A percentile compares a stretch with the other conserved stretches of the same genome.
Evolutionary conservation across 2,113 vertebrate genomes (phyloP).

Genomic region (Dromas ardeola): DNA sequence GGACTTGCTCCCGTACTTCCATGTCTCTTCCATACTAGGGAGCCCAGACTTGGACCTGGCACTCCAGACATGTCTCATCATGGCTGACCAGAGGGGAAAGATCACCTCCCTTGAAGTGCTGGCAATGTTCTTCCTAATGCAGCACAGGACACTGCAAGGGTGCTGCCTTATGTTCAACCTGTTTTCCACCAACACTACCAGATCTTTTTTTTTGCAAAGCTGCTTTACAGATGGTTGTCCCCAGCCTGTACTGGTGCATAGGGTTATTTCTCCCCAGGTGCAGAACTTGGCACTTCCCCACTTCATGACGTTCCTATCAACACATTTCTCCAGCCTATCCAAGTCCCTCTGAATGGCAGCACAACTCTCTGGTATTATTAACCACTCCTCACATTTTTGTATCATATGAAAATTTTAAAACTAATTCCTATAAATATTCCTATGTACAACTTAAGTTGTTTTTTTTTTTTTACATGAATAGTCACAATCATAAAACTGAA

Average conservation of each 20-base stretch:
- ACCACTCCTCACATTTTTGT: neutral
- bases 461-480: neutral
- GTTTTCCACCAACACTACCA: neutral
- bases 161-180: neutral
- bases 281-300: neutral
- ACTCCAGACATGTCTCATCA: neutral
- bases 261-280: neutral
- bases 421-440: neutral
- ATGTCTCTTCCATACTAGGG: rapidly evolving
- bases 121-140: neutral
- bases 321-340: neutral
- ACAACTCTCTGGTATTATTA: neutral
- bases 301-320: neutral
- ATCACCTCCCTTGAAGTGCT: neutral
- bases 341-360: neutral
- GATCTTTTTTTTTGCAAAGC: neutral
- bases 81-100: neutral
- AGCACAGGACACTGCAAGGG: neutral
- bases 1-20: neutral
- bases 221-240: neutral
- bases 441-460: neutral
- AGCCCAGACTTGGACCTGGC: neutral
- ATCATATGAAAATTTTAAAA: neutral
- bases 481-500: neutral
- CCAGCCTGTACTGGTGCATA: neutral